Percentiles rank a stretch among this genome's conserved stretches.
Evolutionary conservation across 2,797 vertebrate genomes (phyloP).

Genomic region (Hyperoplus lanceolatus): DNA sequence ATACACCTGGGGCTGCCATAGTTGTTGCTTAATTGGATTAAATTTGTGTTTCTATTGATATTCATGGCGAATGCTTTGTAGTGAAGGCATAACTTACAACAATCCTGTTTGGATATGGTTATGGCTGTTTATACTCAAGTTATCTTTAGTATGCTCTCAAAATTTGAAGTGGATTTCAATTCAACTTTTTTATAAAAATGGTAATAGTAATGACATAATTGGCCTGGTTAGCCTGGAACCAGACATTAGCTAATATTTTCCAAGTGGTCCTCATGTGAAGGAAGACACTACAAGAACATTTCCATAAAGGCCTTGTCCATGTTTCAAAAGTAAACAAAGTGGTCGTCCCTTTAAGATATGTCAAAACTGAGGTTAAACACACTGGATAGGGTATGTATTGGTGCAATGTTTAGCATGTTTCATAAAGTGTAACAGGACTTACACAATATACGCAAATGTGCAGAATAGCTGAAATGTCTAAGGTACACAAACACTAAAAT

Average conservation of each 20-base stretch:
- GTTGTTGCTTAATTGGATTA: conserved; percentile 47
- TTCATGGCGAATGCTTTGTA: conserved; percentile 16
- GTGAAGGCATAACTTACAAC: conserved; percentile 18
- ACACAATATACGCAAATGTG: background rate
- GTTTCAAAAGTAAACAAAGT: background rate
- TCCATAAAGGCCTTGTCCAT: background rate
- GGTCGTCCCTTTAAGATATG: background rate
- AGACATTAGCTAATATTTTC: background rate
- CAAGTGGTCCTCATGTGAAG: background rate
- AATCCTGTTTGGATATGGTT: background rate
- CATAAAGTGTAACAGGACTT: background rate
- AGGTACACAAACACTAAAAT: background rate
- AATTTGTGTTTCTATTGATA: conserved; percentile 6
- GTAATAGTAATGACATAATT: background rate
- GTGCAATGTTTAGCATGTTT: background rate
- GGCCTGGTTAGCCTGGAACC: background rate
- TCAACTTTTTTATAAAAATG: background rate
- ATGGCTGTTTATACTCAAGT: background rate
- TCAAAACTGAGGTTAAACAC: background rate
- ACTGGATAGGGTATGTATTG: background rate
- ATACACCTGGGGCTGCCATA: conserved; percentile 30
- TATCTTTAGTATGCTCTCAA: background rate
- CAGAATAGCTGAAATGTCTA: background rate
- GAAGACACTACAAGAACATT: background rate
- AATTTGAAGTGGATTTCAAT: background rate